Percentiles rank a stretch among this genome's conserved stretches.
Conservation (phyloP, 92 coral and sea anemone genomes). For the Epizoanthus ramosus region DNA sequence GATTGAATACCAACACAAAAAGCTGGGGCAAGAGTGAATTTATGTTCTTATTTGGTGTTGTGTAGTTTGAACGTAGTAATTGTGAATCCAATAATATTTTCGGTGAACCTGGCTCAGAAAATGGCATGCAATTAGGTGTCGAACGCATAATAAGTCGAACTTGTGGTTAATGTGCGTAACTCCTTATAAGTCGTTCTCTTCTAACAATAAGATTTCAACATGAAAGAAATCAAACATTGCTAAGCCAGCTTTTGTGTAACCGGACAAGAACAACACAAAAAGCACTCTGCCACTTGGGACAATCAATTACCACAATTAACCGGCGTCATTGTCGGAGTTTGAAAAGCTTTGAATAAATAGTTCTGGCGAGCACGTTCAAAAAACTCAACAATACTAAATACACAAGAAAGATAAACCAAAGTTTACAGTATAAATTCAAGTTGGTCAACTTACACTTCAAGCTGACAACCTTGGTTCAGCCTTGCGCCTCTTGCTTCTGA, state of each 20-base stretch:
- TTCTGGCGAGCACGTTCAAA: conserved; percentile 11
- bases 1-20: no score
- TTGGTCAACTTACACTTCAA: neutral
- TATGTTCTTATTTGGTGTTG: no score
- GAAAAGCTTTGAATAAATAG: neutral
- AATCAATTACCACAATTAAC: neutral
- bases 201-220: conserved; percentile 14
- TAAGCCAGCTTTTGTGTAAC: conserved; percentile 6
- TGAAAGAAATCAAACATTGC: neutral
- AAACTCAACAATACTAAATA: neutral
- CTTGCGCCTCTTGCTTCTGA: neutral
- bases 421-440: neutral
- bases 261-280: neutral
- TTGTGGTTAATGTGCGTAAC: conserved; percentile 15
- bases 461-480: neutral
- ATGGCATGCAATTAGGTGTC: neutral
- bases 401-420: neutral
- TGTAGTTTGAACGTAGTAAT: no score
- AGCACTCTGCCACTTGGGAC: neutral
- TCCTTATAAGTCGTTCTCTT: conserved; percentile 17
- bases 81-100: no score
- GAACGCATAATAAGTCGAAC: no score
- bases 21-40: no score
- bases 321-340: neutral
- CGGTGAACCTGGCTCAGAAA: neutral